Evolutionary conservation across 2,888 invertebrate genomes (phyloP).

Genomic region (Conops quadrifasciatus): DNA sequence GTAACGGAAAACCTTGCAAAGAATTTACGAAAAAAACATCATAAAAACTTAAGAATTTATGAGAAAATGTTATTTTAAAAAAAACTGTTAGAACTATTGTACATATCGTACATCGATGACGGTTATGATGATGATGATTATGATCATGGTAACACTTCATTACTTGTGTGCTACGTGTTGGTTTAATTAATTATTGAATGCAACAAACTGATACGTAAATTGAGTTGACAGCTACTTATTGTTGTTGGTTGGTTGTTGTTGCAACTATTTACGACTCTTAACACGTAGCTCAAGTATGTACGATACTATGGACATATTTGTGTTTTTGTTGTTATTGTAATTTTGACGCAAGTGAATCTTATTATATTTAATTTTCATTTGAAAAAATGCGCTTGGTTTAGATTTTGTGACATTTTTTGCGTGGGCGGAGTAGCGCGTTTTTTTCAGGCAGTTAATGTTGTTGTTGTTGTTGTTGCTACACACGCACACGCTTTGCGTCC

Average conservation of each 20-base stretch:
- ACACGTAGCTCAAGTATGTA: neutral
- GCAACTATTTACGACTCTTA: neutral
- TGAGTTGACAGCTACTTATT: neutral
- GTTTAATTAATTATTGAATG: neutral
- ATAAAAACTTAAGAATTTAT: too few species aligned
- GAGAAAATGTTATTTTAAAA: too few species aligned
- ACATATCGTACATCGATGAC: too few species aligned
- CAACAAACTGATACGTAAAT: neutral
- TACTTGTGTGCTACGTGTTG: neutral
- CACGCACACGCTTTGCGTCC: neutral
- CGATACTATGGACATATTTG: neutral
- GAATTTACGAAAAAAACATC: too few species aligned
- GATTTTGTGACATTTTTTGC: constrained; percentile 28
- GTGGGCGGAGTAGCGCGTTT: constrained; percentile 20
- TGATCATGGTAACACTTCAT: too few species aligned
- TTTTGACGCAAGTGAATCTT: constrained; percentile 5
- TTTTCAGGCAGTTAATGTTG: neutral
- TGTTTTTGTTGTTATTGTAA: neutral
- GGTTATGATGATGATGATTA: too few species aligned
- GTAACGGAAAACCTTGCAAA: too few species aligned
- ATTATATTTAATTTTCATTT: neutral
- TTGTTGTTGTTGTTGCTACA: neutral
- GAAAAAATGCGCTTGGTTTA: neutral
- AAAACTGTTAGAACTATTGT: too few species aligned
- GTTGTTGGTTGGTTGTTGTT: neutral